Evolutionary conservation across 2,113 vertebrate species (phyloP), one percentile per base, ranked within the genome.

Genomic region (Plestiodon gilberti): DNA sequence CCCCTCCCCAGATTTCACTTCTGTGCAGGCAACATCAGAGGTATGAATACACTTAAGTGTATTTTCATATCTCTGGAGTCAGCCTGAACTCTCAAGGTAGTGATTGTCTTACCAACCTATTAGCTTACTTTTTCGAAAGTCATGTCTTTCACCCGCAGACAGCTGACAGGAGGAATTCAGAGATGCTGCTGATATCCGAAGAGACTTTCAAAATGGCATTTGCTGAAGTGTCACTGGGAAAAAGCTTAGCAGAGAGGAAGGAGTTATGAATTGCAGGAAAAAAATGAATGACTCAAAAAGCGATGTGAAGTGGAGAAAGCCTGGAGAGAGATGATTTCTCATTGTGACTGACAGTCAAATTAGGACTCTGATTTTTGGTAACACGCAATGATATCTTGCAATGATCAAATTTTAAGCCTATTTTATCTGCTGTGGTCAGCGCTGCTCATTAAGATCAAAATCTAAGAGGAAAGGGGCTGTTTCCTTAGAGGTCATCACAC

Each of bases 301-400:
- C 65, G 81, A 78, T 52, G 74, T n/a, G 15, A 75, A 52, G 71
- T 84, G 87, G 87, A 75, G 76, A 85, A 78, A 91, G 83, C 86
- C 78, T 62, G 77, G 73, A 76, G 79, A 92, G 86, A 92, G 81
- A 82, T 10, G 78, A 93, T 94, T 93, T 95, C 81, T 93, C 93
- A 91, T 80, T 81, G 67, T 93, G 93, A 94, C 86, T 93, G 94
- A 90, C 93, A 94, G 86, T 71, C 64, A 78, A 88, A 93, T 82
- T 81, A 88, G 64, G 78, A 43, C 43, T 92, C 70, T 82, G 86
- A 85, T 86, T 91, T 89, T 59, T 89, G 22, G 35, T 78, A 81
- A 80, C 74, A 65, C 90, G 84, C 25, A 89, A 64, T 75, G 77
- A 89, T 86, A 89, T 89, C 88, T 88, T 91, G 65, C 57, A 83